These are phyloP conservation scores for Portunus trituberculatus DNA, from an alignment of 1,140 invertebrate genomes.

Conservation along the genomic window DNA sequence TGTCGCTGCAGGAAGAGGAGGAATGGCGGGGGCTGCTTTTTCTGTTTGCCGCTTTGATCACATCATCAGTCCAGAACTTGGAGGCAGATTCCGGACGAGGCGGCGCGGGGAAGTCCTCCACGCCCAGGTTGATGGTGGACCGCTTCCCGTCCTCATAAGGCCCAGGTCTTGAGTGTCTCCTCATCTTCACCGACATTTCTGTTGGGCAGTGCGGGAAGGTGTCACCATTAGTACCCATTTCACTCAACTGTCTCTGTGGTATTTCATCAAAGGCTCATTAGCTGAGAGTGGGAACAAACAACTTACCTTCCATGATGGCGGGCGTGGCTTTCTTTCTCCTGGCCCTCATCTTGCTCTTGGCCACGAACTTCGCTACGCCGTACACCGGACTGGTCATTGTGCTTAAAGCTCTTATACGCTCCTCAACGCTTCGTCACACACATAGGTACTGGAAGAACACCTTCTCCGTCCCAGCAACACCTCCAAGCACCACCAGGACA, in stretches of 20 bases:
- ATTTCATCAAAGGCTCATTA: too few relatives aligned
- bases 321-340: background rate
- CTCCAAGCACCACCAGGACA: too few relatives aligned
- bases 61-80: constrained; percentile 51
- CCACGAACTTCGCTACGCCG: background rate
- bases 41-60: background rate
- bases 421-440: too few relatives aligned
- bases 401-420: background rate
- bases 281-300: background rate
- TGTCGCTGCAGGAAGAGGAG: background rate
- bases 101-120: constrained; percentile 45
- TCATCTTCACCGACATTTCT: background rate
- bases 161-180: background rate
- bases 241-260: too few relatives aligned
- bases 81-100: constrained; percentile 42
- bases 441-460: too few relatives aligned
- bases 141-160: constrained; percentile 18
- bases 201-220: background rate
- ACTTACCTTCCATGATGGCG: background rate
- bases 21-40: background rate
- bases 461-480: too few relatives aligned
- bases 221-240: too few relatives aligned
- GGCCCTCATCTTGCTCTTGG: background rate
- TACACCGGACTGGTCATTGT: background rate
- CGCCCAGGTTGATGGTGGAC: constrained; percentile 53